These are phyloP conservation scores for Acleris literana DNA, from an alignment of 2,888 invertebrate genomes.

Conservation along the genomic window DNA sequence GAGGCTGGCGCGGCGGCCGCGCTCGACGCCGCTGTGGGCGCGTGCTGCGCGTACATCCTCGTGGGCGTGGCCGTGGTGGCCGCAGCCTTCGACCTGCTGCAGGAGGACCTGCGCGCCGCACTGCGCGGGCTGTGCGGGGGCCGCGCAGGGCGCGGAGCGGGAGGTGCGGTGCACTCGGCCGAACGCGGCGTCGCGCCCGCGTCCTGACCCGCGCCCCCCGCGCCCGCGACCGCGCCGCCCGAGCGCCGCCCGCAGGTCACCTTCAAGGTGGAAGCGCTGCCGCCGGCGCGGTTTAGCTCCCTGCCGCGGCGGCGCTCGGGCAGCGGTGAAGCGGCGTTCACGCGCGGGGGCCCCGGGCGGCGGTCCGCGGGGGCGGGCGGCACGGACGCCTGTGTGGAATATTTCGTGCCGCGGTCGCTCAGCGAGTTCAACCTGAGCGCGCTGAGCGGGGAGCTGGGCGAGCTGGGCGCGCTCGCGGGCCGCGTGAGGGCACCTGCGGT, in stretches of 20 bases:
- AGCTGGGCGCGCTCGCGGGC: slow-evolving; percentile 45
- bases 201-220: slow-evolving; percentile 82
- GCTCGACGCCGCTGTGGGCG: slow-evolving; percentile 88
- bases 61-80: slow-evolving; percentile 93
- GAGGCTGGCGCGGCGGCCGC: slow-evolving; percentile 61
- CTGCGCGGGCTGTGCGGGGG: slow-evolving; percentile 44
- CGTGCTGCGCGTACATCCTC: slow-evolving; percentile 91
- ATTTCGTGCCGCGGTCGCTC: slow-evolving; percentile 92
- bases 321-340: slow-evolving; percentile 79
- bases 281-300: slow-evolving; percentile 81
- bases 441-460: slow-evolving; percentile 68
- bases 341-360: slow-evolving; percentile 86
- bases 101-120: slow-evolving; percentile 86
- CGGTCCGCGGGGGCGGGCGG: slow-evolving; percentile 83
- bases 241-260: slow-evolving; percentile 64
- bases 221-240: slow-evolving; percentile 50
- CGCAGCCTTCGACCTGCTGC: slow-evolving; percentile 93
- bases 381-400: slow-evolving; percentile 88
- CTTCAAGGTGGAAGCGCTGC: slow-evolving; percentile 68
- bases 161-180: slow-evolving; percentile 51
- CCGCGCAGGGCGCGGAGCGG: slow-evolving; percentile 41
- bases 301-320: slow-evolving; percentile 78
- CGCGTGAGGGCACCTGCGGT: slow-evolving; percentile 47
- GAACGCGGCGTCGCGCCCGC: slow-evolving; percentile 60
- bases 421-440: slow-evolving; percentile 92